These are phyloP conservation scores for Melikaiella ostensackeni DNA, from an alignment of 2,888 invertebrate species.

Conservation along the genomic window DNA sequence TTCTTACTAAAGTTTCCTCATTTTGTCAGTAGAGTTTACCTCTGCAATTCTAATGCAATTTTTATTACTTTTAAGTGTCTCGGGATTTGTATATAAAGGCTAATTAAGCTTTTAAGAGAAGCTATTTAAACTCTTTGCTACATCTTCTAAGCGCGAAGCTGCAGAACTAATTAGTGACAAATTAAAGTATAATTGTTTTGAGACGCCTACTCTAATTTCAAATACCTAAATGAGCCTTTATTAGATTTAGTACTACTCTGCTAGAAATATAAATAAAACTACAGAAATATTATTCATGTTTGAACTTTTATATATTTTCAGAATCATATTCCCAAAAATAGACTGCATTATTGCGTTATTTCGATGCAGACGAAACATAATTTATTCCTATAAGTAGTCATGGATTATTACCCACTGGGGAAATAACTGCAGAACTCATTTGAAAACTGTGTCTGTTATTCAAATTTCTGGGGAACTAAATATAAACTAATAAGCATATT, in stretches of 20 bases:
- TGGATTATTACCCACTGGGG: slow-evolving; percentile 29
- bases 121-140: not conserved
- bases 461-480: slow-evolving; percentile 29
- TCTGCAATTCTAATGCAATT: not conserved
- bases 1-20: not conserved
- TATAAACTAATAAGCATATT: slow-evolving; percentile 6
- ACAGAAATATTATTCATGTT: no score
- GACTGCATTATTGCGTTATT: slow-evolving; percentile 16
- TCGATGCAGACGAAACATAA: slow-evolving; percentile 13
- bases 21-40: not conserved
- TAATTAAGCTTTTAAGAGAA: not conserved
- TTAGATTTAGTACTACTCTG: not conserved
- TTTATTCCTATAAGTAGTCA: slow-evolving; percentile 25
- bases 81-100: not conserved
- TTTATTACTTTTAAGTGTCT: not conserved
- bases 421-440: slow-evolving; percentile 37
- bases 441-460: slow-evolving; percentile 35
- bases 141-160: not conserved
- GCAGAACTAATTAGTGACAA: not conserved
- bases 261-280: no score
- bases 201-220: not conserved
- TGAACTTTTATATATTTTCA: slow-evolving; percentile 2
- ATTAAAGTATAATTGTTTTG: not conserved
- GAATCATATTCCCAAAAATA: slow-evolving; percentile 24
- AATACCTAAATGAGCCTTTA: not conserved